Base-by-base conservation (phyloP, 1,140 invertebrate genomes). In the Sipha flava region DNA sequence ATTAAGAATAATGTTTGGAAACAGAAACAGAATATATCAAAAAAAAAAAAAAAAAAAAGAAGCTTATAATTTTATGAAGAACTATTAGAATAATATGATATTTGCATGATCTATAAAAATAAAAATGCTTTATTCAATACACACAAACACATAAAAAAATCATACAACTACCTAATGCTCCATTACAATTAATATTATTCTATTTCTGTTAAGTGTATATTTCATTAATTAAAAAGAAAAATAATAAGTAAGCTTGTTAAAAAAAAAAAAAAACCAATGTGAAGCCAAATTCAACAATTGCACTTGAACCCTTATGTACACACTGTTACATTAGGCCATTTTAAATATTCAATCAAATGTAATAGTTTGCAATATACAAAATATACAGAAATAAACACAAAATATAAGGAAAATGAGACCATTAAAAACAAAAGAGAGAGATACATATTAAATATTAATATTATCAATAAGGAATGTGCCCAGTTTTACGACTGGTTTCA, bases 361-460 rank as follows among this genome's bases (percentile, higher is more conserved):
- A 59, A 77, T 40, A 77, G 23, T 59, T 40, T 29, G 14, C 21
- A 29, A 34, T 52, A 0, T 37, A 57, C 40, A 54, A 26, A 75
- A 18, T 43, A 54, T 59, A 77, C 73, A 29, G 16, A 77, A 77
- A 77, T 26, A 59, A 77, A 77, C 73, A 77, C 21, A 59, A 59
- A 75, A 57, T 77, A 77, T 37, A 77, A 59, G 34, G 18, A 75
- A 77, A 77, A 77, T 77, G 73, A 77, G 73, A 77, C 73, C 73
- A 77, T 59, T 37, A 57, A 52, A 40, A 31, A 57, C 26, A 57
- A 26, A 3, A 59, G 12, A 43, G 10, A 77, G 1, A 75, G 7
- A 40, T 52, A 75, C 10, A 57, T 26, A 57, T 23, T 70, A 47
- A 26, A 70, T 21, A 14, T 40, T 66, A 21, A 47, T 29, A 45